Base-by-base conservation (phyloP, 2,888 invertebrate species). In the Linnaemya vulpina region DNA sequence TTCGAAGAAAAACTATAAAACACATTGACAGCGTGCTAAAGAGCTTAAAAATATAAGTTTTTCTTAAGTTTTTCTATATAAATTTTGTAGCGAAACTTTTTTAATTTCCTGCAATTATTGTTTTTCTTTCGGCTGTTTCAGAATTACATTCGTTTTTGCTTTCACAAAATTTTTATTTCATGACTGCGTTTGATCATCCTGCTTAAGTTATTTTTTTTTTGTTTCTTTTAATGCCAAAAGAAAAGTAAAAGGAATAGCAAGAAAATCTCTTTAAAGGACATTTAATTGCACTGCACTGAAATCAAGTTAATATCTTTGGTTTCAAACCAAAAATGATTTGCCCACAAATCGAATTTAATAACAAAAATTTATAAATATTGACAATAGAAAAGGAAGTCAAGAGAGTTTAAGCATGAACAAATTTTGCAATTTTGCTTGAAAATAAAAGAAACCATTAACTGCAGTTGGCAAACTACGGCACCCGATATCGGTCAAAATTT, bases 21-120 rank as follows among this genome's bases (percentile, higher is more conserved):
- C 8, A 38, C 5, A 2, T 38, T 10, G 1, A 38, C 10, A 8
- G 38, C 3, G 1, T 38, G 1, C 1, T 38, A 8, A 38, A 38
- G 9, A 38, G 38, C 38, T 38, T 38, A 38, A 38, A 10, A 9
- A 38, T 8, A 38, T 43, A 3, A 9, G 13, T 46, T n/a, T 46
- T 46, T 46, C n/a, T 2, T 11, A 67, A 65, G 38, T 80, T 58
- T 60, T 51, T 11, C n/a, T n/a, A 51, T 20, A 51, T 22, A 51
- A 51, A 10, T 20, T 11, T 10, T 9, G 8, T 30, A 3, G 30
- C 30, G 20, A 51, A 51, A 51, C 25, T 55, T 55, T 8, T 55
- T 55, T 55, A 25, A 55, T 55, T 25, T 55, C 25, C 53, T 55
- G 53, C 53, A 55, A 55, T 25, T 49, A 49, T 17, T 17, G n/a